A percentile compares a stretch with the other conserved stretches of the same genome.
phyloP scores from a whole-genome alignment of 1,140 invertebrate species.

The Reticulitermes speratus region DNA sequence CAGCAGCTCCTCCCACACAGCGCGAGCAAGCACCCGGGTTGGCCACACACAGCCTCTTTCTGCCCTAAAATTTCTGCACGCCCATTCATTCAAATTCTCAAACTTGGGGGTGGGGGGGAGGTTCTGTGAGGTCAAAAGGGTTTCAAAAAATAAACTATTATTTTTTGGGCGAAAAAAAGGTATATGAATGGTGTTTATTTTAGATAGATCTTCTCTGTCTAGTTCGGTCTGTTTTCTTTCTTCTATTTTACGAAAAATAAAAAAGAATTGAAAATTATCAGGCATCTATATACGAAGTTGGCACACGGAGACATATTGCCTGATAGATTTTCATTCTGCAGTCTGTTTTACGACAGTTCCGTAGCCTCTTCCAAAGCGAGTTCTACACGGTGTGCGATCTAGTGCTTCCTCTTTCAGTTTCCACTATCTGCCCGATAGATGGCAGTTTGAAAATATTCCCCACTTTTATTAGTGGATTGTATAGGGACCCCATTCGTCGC shows the following conservation, averaged over 20 bases:
- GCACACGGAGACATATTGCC: too few relatives aligned
- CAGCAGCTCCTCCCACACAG: neutral
- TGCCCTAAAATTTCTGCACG: neutral
- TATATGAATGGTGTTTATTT: neutral
- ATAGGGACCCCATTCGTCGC: too few relatives aligned
- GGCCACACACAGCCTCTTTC: neutral
- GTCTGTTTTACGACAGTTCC: too few relatives aligned
- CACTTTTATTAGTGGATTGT: too few relatives aligned
- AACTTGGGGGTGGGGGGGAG: neutral
- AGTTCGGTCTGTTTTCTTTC: neutral
- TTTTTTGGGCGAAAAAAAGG: neutral
- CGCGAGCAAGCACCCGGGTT: neutral
- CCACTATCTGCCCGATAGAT: too few relatives aligned
- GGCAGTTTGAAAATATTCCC: too few relatives aligned
- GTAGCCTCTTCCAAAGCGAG: too few relatives aligned
- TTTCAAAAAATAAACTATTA: neutral
- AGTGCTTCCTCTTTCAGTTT: too few relatives aligned
- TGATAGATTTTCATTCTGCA: too few relatives aligned
- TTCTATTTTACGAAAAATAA: neutral
- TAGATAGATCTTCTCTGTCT: neutral
- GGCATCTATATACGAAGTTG: neutral
- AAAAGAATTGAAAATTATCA: neutral
- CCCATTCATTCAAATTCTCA: neutral
- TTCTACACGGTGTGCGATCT: too few relatives aligned
- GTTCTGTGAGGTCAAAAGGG: neutral